Percentiles rank a stretch among this genome's conserved stretches.
Evolutionary conservation across 1,140 invertebrate genomes (phyloP).

Genomic region (Musca domestica): DNA sequence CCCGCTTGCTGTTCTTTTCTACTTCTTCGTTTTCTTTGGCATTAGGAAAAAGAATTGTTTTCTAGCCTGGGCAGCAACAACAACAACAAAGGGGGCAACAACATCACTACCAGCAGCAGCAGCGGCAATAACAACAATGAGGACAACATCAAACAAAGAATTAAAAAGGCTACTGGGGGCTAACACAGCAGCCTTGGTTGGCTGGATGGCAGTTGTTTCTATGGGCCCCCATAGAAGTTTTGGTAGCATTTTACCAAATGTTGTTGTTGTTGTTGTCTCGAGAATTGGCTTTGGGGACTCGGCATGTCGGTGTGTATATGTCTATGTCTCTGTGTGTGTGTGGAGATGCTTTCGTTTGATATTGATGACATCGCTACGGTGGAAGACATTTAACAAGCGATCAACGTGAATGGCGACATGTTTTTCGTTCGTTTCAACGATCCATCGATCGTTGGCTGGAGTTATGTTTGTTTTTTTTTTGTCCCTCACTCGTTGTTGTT

Average conservation of each 20-base stretch:
- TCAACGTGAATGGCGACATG: constrained; percentile 27
- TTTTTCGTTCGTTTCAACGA: constrained; percentile 7
- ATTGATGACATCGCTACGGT: constrained; percentile 25
- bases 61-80: no score
- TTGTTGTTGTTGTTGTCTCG: not conserved
- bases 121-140: not conserved
- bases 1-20: no score
- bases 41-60: no score
- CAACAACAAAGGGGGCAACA: no score
- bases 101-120: no score
- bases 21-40: no score
- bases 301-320: no score
- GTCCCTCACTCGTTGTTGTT: no score
- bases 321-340: not conserved
- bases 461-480: not conserved
- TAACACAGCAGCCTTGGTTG: not conserved
- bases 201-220: not conserved
- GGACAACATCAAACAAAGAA: not conserved
- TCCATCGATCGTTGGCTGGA: no score
- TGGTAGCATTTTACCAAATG: not conserved
- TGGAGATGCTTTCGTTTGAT: constrained; percentile 22
- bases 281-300: no score
- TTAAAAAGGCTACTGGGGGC: not conserved
- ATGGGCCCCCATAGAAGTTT: not conserved
- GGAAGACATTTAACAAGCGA: constrained; percentile 24